Evolutionary conservation across 2,888 invertebrate species (phyloP).

Genomic region (Perizoma affinitatum): DNA sequence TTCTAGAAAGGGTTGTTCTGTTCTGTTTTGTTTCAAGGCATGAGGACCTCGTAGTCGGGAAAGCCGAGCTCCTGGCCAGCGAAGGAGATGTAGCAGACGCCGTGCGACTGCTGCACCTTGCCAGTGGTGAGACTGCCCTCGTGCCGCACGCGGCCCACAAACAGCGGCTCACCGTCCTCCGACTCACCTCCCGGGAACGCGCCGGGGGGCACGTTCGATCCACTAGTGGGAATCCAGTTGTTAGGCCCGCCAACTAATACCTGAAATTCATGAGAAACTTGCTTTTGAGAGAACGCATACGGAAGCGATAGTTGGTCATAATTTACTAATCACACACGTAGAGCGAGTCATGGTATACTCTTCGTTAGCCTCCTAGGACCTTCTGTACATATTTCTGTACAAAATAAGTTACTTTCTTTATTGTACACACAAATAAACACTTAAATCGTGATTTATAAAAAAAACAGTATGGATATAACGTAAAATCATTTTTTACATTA

Average conservation of each 20-base stretch:
- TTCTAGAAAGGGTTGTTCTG: constrained; percentile 7
- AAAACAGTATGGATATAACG: no score
- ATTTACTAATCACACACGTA: no score
- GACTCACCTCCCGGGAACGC: constrained; percentile 89
- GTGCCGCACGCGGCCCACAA: constrained; percentile 90
- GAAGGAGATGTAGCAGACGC: constrained; percentile 92
- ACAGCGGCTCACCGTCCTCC: constrained; percentile 91
- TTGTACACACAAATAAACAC: no score
- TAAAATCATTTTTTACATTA: no score
- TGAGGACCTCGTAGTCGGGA: constrained; percentile 92
- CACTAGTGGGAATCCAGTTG: constrained; percentile 88
- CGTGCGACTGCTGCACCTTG: constrained; percentile 93
- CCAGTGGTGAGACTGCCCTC: constrained; percentile 91
- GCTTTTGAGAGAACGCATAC: background rate
- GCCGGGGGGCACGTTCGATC: constrained; percentile 88
- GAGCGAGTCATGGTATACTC: no score
- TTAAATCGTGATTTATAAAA: no score
- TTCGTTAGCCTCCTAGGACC: no score
- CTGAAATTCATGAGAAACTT: constrained; percentile 44
- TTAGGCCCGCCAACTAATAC: constrained; percentile 85
- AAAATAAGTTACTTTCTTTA: no score
- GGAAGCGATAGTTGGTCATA: no score
- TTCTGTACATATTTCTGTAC: no score
- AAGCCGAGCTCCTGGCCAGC: constrained; percentile 91
- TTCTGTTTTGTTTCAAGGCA: constrained; percentile 56